Evolutionary conservation across 1,140 invertebrate species (phyloP), one percentile per base, ranked within the genome.

Genomic region (Panonychus citri): DNA sequence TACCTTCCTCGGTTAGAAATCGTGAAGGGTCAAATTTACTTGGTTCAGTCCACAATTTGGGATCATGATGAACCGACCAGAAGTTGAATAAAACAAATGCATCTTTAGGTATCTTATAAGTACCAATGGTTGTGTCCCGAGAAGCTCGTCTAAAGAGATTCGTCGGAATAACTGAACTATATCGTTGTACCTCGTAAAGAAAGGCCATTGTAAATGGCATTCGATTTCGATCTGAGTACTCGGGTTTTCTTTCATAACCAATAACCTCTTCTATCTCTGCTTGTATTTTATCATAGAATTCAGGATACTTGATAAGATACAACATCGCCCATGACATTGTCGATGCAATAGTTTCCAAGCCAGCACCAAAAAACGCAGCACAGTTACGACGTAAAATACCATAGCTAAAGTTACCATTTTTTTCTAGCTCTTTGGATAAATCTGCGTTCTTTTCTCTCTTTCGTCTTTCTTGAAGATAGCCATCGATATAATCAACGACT

Each of bases 1-100:
- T 64, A 1, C 67, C 67, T 28, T 63, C 62, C 17, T 61, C 55
- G 19, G 64, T 58, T 12, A 74, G 60, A 68, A 74, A 76, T 56
- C 82, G 69, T 61, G 82, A 80, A 0, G 82, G 82, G 2, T 75
- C 69, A 61, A 83, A 85, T 21, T 70, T 68, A 46, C 80, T 70
- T 0, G 83, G 81, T 62, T 84, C 75, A 1, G 73, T 71, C 77
- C 81, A 85, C 0, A 75, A 59, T 0, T 72, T 68, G 15, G 71
- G 68, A 61, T 84, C 80, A 62, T 80, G 78, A 62, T 82, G 77
- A 1, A 79, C 69, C 24, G 78, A 76, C 67, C 79, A 75, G 21
- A 80, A 66, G 61, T 80, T 79, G 1, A 79, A 69, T 51, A 85
- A 67, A 19, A 85, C 63, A 30, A 77, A 72, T 0, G 57, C 28